Conservation (phyloP, 1,140 invertebrate genomes). For the Nymphalis io region DNA sequence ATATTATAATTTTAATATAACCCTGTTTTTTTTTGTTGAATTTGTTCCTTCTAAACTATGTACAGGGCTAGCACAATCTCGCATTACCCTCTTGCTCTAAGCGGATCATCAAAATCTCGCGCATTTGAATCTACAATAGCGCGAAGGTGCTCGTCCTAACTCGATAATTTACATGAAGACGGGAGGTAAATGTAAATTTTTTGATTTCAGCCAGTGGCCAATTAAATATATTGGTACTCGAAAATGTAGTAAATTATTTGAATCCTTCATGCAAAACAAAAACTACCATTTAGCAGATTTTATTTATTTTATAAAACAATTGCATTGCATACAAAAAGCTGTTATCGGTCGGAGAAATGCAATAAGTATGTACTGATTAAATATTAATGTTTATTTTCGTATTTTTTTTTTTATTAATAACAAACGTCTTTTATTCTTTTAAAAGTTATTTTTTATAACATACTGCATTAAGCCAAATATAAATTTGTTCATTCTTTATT, state of each 20-base stretch:
- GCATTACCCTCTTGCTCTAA: conserved; percentile 38
- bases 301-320: conserved; percentile 49
- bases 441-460: not conserved
- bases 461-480: conserved; percentile 10
- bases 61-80: conserved; percentile 64
- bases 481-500: conserved; percentile 14
- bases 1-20: conserved; percentile 82
- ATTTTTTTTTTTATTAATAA: conserved; percentile 25
- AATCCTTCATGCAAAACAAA: conserved; percentile 43
- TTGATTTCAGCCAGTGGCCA: conserved; percentile 79
- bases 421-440: not conserved
- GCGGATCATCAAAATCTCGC: conserved; percentile 21
- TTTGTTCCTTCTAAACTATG: conserved; percentile 73
- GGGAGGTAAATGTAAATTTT: conserved; percentile 72
- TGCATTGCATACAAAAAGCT: conserved; percentile 22
- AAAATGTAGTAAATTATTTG: conserved; percentile 73
- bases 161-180: conserved; percentile 57
- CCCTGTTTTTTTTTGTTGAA: conserved; percentile 80
- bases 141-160: conserved; percentile 57
- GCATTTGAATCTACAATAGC: conserved; percentile 22
- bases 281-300: conserved; percentile 48
- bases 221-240: conserved; percentile 79
- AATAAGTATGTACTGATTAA: conserved; percentile 24
- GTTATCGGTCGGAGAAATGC: conserved; percentile 26
- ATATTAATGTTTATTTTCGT: conserved; percentile 22